Evolutionary conservation across 1,140 invertebrate genomes (phyloP).

Genomic region (Cherax quadricarinatus): DNA sequence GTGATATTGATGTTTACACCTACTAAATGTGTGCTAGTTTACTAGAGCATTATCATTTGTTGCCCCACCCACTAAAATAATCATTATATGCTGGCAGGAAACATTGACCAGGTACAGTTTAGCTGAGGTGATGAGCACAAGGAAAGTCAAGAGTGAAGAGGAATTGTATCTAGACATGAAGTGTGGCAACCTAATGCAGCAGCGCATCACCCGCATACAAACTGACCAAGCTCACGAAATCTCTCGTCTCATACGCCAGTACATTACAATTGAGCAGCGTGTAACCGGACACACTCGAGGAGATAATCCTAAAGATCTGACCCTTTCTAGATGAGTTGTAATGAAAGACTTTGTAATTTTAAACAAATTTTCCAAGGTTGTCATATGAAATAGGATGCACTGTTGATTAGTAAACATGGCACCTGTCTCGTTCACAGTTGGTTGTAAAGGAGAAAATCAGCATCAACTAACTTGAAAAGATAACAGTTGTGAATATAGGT

Average conservation of each 20-base stretch:
- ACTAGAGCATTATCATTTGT: too few relatives aligned
- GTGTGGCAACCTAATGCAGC: slow-evolving; percentile 96
- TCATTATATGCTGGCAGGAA: slow-evolving; percentile 80
- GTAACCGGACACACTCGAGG: slow-evolving; percentile 43
- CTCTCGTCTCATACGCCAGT: slow-evolving; percentile 95
- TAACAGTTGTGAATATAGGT: too few relatives aligned
- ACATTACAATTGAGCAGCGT: slow-evolving; percentile 90
- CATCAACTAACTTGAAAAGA: too few relatives aligned
- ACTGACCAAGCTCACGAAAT: slow-evolving; percentile 98
- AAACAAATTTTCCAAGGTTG: not conserved
- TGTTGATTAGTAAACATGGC: too few relatives aligned
- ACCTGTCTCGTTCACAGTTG: too few relatives aligned
- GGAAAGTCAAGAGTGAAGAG: slow-evolving; percentile 94
- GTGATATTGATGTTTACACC: too few relatives aligned
- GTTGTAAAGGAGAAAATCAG: too few relatives aligned
- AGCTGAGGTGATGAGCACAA: slow-evolving; percentile 95
- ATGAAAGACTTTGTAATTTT: not conserved
- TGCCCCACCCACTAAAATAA: too few relatives aligned
- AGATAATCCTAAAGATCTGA: slow-evolving; percentile 67
- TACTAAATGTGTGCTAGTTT: too few relatives aligned
- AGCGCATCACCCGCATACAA: slow-evolving; percentile 95
- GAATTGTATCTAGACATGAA: slow-evolving; percentile 98
- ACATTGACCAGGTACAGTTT: slow-evolving; percentile 94
- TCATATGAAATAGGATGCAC: too few relatives aligned
- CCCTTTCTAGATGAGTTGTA: slow-evolving; percentile 65